phyloP scores from a whole-genome alignment of 2,797 vertebrate species.

The Buceros bicornis region DNA sequence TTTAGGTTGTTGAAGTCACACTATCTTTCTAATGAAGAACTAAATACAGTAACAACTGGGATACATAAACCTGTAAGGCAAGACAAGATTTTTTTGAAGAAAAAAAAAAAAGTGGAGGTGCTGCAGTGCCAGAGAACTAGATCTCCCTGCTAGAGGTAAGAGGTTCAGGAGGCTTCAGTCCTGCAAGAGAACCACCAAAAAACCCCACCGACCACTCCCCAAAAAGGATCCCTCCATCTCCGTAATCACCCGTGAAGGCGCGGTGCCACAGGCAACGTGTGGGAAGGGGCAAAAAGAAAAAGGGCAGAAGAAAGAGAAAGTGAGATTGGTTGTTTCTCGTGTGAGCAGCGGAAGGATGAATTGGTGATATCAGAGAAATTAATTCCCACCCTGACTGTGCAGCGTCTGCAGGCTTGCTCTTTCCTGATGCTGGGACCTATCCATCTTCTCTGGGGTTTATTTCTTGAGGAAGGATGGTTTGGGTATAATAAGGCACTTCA shows the following conservation, averaged over 20 bases:
- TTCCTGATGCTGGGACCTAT: rapidly evolving
- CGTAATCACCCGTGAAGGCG: neutral
- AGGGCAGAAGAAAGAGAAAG: neutral
- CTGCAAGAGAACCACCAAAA: neutral
- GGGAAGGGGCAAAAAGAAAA: neutral
- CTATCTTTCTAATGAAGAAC: neutral
- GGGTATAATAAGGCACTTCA: neutral
- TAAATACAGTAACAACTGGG: neutral
- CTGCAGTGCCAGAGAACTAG: neutral
- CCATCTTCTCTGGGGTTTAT: neutral
- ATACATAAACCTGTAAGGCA: neutral
- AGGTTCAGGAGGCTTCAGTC: neutral
- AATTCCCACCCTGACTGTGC: neutral
- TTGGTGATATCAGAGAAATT: neutral
- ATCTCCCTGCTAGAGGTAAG: neutral
- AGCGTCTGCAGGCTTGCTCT: neutral
- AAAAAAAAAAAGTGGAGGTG: neutral
- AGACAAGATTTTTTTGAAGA: neutral
- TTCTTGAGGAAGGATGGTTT: neutral
- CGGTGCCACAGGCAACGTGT: neutral
- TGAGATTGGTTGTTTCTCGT: neutral
- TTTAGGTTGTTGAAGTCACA: neutral
- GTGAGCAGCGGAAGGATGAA: neutral
- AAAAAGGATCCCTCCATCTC: no score
- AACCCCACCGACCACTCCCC: neutral